These are phyloP conservation scores for Chrysolina americana DNA, from an alignment of 2,888 invertebrate species.

Conservation along the genomic window DNA sequence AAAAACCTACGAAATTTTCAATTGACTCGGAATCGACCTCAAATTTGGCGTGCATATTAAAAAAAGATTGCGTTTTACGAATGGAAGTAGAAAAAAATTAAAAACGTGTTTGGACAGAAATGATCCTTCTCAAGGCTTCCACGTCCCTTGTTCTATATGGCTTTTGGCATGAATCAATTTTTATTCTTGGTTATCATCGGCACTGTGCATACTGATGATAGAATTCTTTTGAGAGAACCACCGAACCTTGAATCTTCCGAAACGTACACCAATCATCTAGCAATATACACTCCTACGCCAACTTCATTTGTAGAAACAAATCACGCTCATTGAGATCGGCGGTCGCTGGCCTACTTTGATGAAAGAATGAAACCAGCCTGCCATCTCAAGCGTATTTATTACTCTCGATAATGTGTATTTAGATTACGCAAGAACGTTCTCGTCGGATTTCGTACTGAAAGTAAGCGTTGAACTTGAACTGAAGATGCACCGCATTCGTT, in stretches of 20 bases:
- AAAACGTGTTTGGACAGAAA: too few species aligned
- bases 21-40: too few species aligned
- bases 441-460: conserved; percentile 44
- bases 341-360: conserved; percentile 32
- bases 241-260: neutral
- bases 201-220: too few species aligned
- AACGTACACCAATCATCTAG: neutral
- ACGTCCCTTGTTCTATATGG: too few species aligned
- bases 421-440: conserved; percentile 4
- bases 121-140: too few species aligned
- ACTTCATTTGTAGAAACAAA: neutral
- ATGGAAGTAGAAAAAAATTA: too few species aligned
- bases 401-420: conserved; percentile 39
- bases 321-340: conserved; percentile 10
- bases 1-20: too few species aligned
- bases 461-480: conserved; percentile 49
- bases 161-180: too few species aligned
- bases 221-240: neutral
- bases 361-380: conserved; percentile 28
- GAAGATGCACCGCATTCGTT: conserved; percentile 47
- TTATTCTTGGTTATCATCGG: too few species aligned
- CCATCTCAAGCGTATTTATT: conserved; percentile 10
- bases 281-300: neutral
- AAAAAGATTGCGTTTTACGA: too few species aligned
- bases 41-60: too few species aligned